Conservation (phyloP, 2,888 invertebrate species). For the Pseudoips prasinana region DNA sequence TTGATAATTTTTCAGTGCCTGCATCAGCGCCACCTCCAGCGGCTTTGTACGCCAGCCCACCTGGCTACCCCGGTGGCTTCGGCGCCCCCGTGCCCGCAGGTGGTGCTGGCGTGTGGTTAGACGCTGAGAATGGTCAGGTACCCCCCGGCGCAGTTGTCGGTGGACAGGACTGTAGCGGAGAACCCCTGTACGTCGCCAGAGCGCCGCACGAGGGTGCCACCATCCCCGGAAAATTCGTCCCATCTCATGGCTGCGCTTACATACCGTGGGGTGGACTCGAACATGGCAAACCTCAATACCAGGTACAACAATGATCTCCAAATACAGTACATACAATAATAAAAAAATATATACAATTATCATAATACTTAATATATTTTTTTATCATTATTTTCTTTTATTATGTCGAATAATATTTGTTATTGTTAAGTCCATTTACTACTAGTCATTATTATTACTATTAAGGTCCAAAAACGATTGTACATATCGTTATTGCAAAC, state of each 20-base stretch:
- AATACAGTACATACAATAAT: no score
- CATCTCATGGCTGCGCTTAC: constrained; percentile 89
- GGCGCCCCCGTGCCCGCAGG: constrained; percentile 23
- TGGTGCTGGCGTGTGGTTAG: constrained; percentile 80
- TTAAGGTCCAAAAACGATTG: no score
- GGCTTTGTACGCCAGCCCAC: constrained; percentile 56
- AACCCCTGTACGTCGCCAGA: constrained; percentile 86
- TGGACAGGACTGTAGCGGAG: constrained; percentile 81
- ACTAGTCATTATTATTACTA: no score
- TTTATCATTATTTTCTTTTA: no score
- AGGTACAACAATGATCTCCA: constrained; percentile 80
- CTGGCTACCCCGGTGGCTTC: constrained; percentile 59
- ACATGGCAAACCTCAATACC: constrained; percentile 88
- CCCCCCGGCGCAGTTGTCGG: constrained; percentile 88
- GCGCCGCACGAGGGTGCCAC: constrained; percentile 89
- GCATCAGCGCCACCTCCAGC: constrained; percentile 63
- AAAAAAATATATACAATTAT: no score
- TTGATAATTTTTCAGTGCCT: constrained; percentile 29
- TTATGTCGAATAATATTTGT: no score
- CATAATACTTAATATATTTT: no score
- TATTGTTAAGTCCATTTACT: no score
- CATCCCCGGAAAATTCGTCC: constrained; percentile 90
- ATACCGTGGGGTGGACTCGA: constrained; percentile 92
- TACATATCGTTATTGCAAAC: no score
- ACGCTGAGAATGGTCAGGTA: constrained; percentile 82